Conservation (phyloP, 2,888 invertebrate genomes). For the Xestia xanthographa region DNA sequence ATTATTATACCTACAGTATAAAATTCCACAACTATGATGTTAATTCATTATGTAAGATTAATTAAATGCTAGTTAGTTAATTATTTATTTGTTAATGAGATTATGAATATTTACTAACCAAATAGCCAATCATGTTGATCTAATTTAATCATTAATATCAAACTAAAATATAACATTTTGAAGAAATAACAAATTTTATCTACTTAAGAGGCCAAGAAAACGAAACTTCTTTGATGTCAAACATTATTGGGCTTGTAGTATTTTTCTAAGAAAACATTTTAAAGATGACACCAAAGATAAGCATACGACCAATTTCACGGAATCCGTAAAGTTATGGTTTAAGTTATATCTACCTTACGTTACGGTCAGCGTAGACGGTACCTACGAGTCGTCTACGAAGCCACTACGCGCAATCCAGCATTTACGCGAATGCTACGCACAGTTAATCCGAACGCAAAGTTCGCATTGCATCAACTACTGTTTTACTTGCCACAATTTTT, state of each 20-base stretch:
- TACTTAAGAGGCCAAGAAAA: background rate
- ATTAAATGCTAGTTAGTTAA: background rate
- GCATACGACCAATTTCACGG: background rate
- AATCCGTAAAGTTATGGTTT: background rate
- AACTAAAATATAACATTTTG: background rate
- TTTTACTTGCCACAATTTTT: background rate
- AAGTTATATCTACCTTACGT: background rate
- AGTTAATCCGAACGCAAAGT: no score
- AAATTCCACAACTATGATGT: background rate
- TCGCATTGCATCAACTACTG: background rate
- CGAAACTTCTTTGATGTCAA: background rate
- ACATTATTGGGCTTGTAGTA: background rate
- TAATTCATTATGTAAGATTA: background rate
- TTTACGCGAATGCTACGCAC: background rate
- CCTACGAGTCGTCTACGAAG: background rate
- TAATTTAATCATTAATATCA: constrained; percentile 6
- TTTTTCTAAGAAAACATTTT: background rate
- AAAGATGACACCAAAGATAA: constrained; percentile 5
- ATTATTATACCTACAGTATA: no score
- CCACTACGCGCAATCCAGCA: background rate
- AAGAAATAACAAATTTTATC: background rate
- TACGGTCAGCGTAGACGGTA: background rate
- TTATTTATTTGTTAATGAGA: constrained; percentile 2
- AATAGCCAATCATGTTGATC: background rate
- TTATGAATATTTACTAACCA: constrained; percentile 1